Percentiles rank a stretch among this genome's conserved stretches.
phyloP scores from a whole-genome alignment of 2,797 vertebrate genomes.

The Macropus fuliginosus region DNA sequence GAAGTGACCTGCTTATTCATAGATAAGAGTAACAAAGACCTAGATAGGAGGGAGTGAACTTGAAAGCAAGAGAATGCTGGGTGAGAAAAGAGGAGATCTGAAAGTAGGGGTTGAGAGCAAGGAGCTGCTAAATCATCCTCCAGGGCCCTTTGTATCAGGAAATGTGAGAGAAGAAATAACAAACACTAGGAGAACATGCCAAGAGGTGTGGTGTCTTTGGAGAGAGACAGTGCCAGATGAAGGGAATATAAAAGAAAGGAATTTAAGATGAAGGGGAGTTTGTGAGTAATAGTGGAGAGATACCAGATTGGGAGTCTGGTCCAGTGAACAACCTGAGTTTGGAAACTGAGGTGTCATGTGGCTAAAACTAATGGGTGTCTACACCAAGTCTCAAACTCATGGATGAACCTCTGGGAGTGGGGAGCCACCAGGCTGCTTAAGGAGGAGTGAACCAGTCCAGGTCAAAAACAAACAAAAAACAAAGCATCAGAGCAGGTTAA shows the following conservation, averaged over 20 bases:
- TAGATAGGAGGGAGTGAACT: neutral
- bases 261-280: neutral
- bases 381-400: neutral
- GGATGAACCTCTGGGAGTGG: neutral
- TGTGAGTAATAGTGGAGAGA: neutral
- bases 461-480: neutral
- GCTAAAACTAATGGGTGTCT: neutral
- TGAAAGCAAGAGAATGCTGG: neutral
- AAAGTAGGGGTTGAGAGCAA: neutral
- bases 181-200: neutral
- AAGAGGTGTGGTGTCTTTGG: neutral
- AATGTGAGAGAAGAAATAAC: neutral
- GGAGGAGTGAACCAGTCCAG: neutral
- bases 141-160: neutral
- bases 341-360: neutral
- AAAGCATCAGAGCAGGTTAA: neutral
- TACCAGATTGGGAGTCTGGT: neutral
- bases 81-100: neutral
- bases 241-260: neutral
- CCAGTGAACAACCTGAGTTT: neutral
- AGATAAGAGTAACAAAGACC: neutral
- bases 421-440: neutral
- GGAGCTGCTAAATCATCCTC: neutral
- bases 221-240: neutral
- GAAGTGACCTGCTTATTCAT: neutral